Conservation (phyloP, 1,140 invertebrate species). For the Drosophila serrata region DNA sequence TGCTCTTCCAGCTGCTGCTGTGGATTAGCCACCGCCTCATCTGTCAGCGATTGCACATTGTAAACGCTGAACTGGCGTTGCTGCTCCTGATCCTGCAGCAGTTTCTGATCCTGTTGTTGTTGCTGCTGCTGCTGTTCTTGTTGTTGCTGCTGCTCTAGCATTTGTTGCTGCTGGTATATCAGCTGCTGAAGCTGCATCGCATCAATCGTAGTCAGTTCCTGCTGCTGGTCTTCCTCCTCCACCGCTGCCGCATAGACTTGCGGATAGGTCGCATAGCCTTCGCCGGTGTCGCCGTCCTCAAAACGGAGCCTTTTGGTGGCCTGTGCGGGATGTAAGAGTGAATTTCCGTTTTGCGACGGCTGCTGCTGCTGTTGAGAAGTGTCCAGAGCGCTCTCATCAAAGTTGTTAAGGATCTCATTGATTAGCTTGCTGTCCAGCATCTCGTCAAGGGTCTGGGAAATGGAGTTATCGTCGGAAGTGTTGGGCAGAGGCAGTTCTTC, state of each 20-base stretch:
- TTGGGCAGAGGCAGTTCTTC: constrained; percentile 70
- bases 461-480: constrained; percentile 78
- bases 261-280: constrained; percentile 59
- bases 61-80: constrained; percentile 70
- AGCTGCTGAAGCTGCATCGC: constrained; percentile 76
- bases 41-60: constrained; percentile 76
- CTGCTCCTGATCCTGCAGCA: constrained; percentile 56
- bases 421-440: constrained; percentile 82
- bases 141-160: constrained; percentile 64
- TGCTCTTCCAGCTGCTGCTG: constrained; percentile 55
- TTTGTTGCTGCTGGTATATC: constrained; percentile 76
- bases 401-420: constrained; percentile 78
- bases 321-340: constrained; percentile 42
- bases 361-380: constrained; percentile 54
- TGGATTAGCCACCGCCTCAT: constrained; percentile 46
- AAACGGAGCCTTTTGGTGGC: constrained; percentile 71
- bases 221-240: constrained; percentile 46
- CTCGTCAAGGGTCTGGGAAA: constrained; percentile 75
- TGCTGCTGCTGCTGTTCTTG: constrained; percentile 61
- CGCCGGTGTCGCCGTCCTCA: constrained; percentile 59
- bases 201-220: constrained; percentile 70
- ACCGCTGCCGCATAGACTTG: constrained; percentile 44
- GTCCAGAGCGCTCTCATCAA: constrained; percentile 78
- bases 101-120: constrained; percentile 47
- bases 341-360: constrained; percentile 26